Base-by-base conservation (phyloP, 2,113 vertebrate genomes). In the Aythya baeri region DNA sequence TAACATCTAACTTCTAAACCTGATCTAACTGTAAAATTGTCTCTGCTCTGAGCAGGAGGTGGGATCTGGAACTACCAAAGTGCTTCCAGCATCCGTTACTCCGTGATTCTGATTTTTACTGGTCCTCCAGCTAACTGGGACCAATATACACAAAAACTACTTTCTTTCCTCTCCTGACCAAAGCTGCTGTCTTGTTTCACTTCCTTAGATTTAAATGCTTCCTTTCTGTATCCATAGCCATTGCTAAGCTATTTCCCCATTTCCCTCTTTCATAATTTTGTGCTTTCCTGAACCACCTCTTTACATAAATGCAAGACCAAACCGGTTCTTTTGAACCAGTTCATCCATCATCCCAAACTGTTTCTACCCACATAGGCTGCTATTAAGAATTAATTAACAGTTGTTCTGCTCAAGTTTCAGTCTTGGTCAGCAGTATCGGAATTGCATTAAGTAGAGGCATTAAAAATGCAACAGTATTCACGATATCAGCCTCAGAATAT, bases 331-430 rank as follows among this genome's bases (percentile, higher is more conserved):
- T 70, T 25, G 44, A 87, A 44, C 29, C 2, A 2, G 54, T 73
- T 94, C 89, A 95, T 94, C 95, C 84, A 89, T 96, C 95, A 95
- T 73, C 71, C 55, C 78, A 44, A 87, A 70, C 32, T 17, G 29
- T 91, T 96, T 68, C 62, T 79, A 70, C 44, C 41, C 87, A 23
- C 66, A 21, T 11, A 77, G 93, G 22, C 83, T 76, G 41, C 83
- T 87, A 73, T 93, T 93, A 92, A 85, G 86, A 82, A 93, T 91
- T 95, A 96, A 95, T 96, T 96, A 95, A 96, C 83, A 88, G 38
- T 58, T 68, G 23, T 82, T 93, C 81, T 91, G 86, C 89, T 68
- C 66, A 75, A 91, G 77, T 62, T 57, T 91, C 0, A 3, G 72
- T 92, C 70, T 83, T 84, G 88, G 68, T 90, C 92, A 94, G 95